Conservation (phyloP, 2,888 invertebrate genomes). For the Noctua pronuba region DNA sequence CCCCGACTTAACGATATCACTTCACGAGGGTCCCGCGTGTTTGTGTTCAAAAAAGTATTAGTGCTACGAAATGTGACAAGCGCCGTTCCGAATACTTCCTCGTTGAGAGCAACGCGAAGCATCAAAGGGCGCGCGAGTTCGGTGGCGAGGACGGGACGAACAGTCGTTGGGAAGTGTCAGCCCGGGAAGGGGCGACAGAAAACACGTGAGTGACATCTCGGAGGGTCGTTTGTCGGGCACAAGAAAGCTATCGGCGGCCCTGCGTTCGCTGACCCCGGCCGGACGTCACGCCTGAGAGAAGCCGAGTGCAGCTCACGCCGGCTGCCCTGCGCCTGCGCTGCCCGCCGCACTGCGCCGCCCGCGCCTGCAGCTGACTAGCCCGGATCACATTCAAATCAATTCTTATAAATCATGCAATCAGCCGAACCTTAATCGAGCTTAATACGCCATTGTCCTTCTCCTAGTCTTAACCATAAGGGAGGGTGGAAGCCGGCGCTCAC, state of each 20-base stretch:
- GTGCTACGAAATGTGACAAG: constrained; percentile 41
- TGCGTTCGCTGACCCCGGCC: constrained; percentile 88
- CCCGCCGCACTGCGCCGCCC: constrained; percentile 50
- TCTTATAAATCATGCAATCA: constrained; percentile 73
- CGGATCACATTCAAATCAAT: constrained; percentile 67
- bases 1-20: constrained; percentile 51
- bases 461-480: constrained; percentile 40
- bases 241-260: constrained; percentile 85
- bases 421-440: constrained; percentile 65
- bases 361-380: constrained; percentile 60
- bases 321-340: constrained; percentile 66
- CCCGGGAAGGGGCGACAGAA: constrained; percentile 71
- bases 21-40: constrained; percentile 57
- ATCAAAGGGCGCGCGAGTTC: constrained; percentile 35
- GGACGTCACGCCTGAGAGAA: constrained; percentile 88
- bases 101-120: constrained; percentile 20
- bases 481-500: constrained; percentile 36
- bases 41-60: constrained; percentile 54
- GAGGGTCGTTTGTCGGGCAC: constrained; percentile 85
- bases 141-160: constrained; percentile 28
- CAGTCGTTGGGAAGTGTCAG: constrained; percentile 61
- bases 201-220: constrained; percentile 84
- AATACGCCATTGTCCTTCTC: constrained; percentile 47
- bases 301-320: constrained; percentile 82
- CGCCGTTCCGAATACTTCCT: constrained; percentile 33